Base-by-base conservation (phyloP, 2,797 vertebrate species). In the Apodemus agrarius region DNA sequence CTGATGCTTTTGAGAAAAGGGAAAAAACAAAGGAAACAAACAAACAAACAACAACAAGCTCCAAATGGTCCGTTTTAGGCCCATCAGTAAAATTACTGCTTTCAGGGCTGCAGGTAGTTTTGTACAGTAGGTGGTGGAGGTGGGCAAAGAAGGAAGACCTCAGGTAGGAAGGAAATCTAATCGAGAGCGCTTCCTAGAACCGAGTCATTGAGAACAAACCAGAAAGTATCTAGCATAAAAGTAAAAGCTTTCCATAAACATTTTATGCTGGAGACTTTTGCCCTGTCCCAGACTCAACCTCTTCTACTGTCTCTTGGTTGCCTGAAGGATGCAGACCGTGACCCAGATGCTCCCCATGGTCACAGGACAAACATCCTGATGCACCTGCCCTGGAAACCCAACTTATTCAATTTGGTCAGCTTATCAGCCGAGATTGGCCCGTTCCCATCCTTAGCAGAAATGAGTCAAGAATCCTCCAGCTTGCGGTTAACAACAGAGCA, bases 41-140 rank as follows among this genome's bases (percentile, higher is more conserved):
- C n/a, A n/a, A n/a, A n/a, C n/a, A n/a, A n/a, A n/a, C n/a, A 67
- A 67, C 34, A 67, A 34, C 31, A 67, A 67, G 17, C 19, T n/a
- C 34, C 22, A 5, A 49, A 24, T 22, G 31, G 13, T 43, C 57
- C 17, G 14, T 78, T 79, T 65, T 31, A 49, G 22, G 37, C 22
- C 63, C 57, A 63, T 98, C 95, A 97, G 96, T 97, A 96, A 96
- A 97, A 96, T 98, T 96, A 94, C 95, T 94, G 92, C 96, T 97
- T 98, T 97, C 96, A 96, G 98, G 97, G 80, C 95, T 97, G 95
- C 95, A 97, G 96, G 91, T 96, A 96, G 90, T 93, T 91, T 95
- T 91, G 84, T 97, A 59, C 59, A 12, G 46, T 34, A 11, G n/a
- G 52, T n/a, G 31, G 78, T 57, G 8, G 97, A 75, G 93, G 94